Conservation (phyloP, 2,797 vertebrate species). For the Anableps anableps region DNA sequence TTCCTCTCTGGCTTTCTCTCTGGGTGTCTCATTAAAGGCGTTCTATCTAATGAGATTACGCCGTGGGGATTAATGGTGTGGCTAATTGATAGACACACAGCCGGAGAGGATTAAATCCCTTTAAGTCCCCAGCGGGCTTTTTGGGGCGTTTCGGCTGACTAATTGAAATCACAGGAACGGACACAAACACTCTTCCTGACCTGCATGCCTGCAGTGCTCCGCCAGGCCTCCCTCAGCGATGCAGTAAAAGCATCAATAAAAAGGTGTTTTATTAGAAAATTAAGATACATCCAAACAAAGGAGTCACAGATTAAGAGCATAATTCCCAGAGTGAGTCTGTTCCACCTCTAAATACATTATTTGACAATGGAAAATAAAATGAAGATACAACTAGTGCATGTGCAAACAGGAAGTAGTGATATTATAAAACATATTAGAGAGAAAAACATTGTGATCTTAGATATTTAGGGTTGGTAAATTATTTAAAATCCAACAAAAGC, state of each 20-base stretch:
- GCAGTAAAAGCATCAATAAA: constrained; percentile 37
- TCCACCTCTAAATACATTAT: constrained; percentile 27
- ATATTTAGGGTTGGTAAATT: background rate
- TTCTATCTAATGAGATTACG: constrained; percentile 84
- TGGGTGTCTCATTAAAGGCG: constrained; percentile 82
- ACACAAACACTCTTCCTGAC: constrained; percentile 71
- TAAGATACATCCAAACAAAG: constrained; percentile 38
- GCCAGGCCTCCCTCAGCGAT: constrained; percentile 24
- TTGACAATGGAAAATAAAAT: constrained; percentile 21
- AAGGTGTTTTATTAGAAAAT: constrained; percentile 40
- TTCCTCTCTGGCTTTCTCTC: constrained; percentile 60
- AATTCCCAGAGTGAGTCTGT: constrained; percentile 29
- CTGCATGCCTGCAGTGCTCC: constrained; percentile 21
- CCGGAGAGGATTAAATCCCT: constrained; percentile 80
- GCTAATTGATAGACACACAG: constrained; percentile 86
- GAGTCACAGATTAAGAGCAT: constrained; percentile 54
- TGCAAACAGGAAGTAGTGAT: constrained; percentile 16
- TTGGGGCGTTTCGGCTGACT: constrained; percentile 70
- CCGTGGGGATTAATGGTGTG: constrained; percentile 83
- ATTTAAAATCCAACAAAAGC: background rate
- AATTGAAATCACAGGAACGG: constrained; percentile 80
- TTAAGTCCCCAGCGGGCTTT: constrained; percentile 74
- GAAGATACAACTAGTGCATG: constrained; percentile 9
- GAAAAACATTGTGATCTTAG: background rate
- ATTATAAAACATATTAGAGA: constrained; percentile 8